Percentiles rank a stretch among this genome's conserved stretches.
phyloP scores from a whole-genome alignment of 2,797 vertebrate genomes.

The Enteromius treurensis region DNA sequence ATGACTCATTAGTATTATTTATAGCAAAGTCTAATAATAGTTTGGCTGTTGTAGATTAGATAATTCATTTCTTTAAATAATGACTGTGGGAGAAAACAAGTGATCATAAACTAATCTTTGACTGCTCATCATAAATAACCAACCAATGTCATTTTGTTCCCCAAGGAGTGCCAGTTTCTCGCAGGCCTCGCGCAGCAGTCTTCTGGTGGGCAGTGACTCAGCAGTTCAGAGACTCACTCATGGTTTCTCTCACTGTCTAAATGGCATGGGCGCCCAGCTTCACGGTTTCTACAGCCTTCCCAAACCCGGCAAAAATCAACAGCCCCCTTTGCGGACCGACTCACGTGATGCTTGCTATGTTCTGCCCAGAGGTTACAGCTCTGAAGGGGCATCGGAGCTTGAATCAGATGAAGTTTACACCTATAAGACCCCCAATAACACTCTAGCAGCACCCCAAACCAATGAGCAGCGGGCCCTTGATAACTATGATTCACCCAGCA shows the following conservation, averaged over 20 bases:
- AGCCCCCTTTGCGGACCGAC: constrained; percentile 68
- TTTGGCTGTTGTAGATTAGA: background rate
- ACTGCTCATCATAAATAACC: background rate
- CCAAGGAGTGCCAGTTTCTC: constrained; percentile 97
- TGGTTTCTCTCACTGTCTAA: constrained; percentile 89
- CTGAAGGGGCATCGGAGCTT: constrained; percentile 81
- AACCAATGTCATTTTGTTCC: constrained; percentile 29
- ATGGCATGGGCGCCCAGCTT: constrained; percentile 87
- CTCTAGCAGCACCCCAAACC: constrained; percentile 78
- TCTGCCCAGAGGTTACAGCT: constrained; percentile 85
- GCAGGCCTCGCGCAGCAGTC: constrained; percentile 86
- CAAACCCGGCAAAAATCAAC: constrained; percentile 86
- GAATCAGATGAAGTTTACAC: constrained; percentile 90
- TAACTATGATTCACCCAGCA: constrained; percentile 87
- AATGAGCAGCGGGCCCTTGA: constrained; percentile 78
- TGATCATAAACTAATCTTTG: background rate
- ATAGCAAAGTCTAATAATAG: background rate
- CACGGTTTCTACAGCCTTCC: constrained; percentile 96
- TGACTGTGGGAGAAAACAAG: background rate
- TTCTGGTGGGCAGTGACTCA: constrained; percentile 88
- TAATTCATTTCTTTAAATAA: background rate
- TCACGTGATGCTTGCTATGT: constrained; percentile 88
- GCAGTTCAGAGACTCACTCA: constrained; percentile 90
- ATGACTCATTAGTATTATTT: constrained; percentile 2
- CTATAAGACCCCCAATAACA: constrained; percentile 92